Percentiles rank a stretch among this genome's conserved stretches.
phyloP scores from a whole-genome alignment of 2,888 invertebrate genomes.

The Torymus tubicola region DNA sequence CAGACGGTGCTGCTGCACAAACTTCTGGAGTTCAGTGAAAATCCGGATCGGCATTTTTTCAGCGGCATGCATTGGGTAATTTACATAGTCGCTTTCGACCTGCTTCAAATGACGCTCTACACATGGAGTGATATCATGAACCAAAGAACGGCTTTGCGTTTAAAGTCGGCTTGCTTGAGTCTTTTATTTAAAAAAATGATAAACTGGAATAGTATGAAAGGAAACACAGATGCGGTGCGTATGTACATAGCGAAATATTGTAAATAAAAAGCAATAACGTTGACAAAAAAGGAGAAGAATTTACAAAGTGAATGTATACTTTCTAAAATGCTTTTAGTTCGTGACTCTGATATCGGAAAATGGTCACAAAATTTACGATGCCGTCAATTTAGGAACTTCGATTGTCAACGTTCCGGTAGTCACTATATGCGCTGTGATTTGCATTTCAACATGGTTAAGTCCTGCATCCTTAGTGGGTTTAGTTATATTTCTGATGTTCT shows the following conservation, averaged over 20 bases:
- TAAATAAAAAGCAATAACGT: too few relatives aligned
- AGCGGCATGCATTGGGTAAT: slow-evolving; percentile 77
- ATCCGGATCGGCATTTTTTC: slow-evolving; percentile 70
- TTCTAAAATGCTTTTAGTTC: slow-evolving; percentile 74
- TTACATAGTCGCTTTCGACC: slow-evolving; percentile 76
- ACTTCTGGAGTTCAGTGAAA: slow-evolving; percentile 75
- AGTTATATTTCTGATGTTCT: slow-evolving; percentile 77
- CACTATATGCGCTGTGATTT: slow-evolving; percentile 76
- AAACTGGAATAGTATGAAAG: slow-evolving; percentile 74
- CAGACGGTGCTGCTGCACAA: slow-evolving; percentile 77
- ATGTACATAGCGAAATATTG: background rate
- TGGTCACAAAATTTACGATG: slow-evolving; percentile 78
- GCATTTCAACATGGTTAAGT: slow-evolving; percentile 78
- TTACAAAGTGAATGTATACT: background rate
- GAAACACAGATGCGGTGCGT: slow-evolving; percentile 75
- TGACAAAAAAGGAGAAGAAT: too few relatives aligned
- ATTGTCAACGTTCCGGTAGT: slow-evolving; percentile 79
- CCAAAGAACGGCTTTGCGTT: slow-evolving; percentile 75
- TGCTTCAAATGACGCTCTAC: slow-evolving; percentile 76
- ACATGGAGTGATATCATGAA: slow-evolving; percentile 78
- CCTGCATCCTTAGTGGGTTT: slow-evolving; percentile 78
- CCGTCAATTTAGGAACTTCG: slow-evolving; percentile 77
- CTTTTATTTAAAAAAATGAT: slow-evolving; percentile 74
- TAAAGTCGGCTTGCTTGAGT: slow-evolving; percentile 73
- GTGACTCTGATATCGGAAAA: slow-evolving; percentile 80